phyloP scores from a whole-genome alignment of 2,888 invertebrate genomes.

The Urechis unicinctus region DNA sequence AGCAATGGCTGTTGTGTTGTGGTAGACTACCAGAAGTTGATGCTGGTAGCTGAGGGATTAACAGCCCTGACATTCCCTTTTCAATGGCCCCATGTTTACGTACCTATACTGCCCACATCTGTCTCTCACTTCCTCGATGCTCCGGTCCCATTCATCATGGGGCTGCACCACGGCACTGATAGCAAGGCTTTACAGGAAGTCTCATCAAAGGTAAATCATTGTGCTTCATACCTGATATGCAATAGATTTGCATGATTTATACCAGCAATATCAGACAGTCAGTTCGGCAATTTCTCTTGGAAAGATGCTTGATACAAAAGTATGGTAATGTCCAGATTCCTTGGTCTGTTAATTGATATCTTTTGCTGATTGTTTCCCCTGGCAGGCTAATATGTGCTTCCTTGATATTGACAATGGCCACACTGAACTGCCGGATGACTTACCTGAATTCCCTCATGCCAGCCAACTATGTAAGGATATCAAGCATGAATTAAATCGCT shows the following conservation, averaged over 20 bases:
- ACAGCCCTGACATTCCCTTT: slow-evolving; percentile 87
- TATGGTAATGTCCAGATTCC: neutral
- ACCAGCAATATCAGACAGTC: too few relatives aligned
- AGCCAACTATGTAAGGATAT: slow-evolving; percentile 76
- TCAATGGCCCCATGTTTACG: slow-evolving; percentile 97
- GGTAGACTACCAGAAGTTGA: slow-evolving; percentile 87
- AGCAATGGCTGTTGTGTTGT: too few relatives aligned
- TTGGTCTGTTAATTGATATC: too few relatives aligned
- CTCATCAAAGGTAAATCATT: slow-evolving; percentile 33
- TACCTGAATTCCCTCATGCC: slow-evolving; percentile 86
- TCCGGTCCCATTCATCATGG: slow-evolving; percentile 99
- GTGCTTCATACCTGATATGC: too few relatives aligned
- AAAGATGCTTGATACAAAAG: neutral
- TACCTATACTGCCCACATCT: slow-evolving; percentile 87
- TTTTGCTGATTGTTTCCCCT: too few relatives aligned
- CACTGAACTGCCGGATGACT: slow-evolving; percentile 90
- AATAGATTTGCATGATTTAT: too few relatives aligned
- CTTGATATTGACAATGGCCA: slow-evolving; percentile 91
- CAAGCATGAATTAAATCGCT: slow-evolving; percentile 40
- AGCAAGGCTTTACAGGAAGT: slow-evolving; percentile 18
- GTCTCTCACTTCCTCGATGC: slow-evolving; percentile 86
- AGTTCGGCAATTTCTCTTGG: too few relatives aligned
- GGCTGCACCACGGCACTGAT: slow-evolving; percentile 56
- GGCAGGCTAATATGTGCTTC: slow-evolving; percentile 63
- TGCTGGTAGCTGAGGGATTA: slow-evolving; percentile 93